Evolutionary conservation across 2,113 vertebrate species (phyloP).

Genomic region (Corvus moneduloides): DNA sequence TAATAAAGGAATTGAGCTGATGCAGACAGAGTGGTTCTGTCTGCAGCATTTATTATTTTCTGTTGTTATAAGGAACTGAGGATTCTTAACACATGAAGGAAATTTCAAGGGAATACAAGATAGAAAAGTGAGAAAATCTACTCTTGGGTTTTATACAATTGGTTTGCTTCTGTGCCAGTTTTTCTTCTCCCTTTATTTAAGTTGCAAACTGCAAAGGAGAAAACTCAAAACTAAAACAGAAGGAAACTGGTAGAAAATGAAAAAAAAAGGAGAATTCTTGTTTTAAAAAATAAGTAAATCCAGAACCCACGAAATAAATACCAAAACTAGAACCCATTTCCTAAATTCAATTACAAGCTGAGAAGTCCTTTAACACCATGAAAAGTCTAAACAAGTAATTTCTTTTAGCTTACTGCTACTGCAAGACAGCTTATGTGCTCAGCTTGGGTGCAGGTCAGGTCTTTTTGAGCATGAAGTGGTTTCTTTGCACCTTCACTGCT

Average conservation of each 20-base stretch:
- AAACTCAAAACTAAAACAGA: not conserved
- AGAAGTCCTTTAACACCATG: not conserved
- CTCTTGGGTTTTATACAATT: not conserved
- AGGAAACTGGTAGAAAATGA: not conserved
- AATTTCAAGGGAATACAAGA: not conserved
- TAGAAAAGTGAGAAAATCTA: not conserved
- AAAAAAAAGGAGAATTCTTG: not conserved
- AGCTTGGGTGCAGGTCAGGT: not conserved
- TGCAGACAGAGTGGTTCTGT: constrained; percentile 39
- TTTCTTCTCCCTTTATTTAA: not conserved
- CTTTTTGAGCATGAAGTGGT: not conserved
- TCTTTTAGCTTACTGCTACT: not conserved
- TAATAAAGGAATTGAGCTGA: constrained; percentile 26
- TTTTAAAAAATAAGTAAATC: not conserved
- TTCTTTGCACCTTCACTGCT: not conserved
- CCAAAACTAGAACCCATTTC: not conserved
- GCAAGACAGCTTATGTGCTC: not conserved
- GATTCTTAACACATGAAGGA: not conserved
- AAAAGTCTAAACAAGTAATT: not conserved
- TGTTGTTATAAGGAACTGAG: not conserved
- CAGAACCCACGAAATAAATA: not conserved
- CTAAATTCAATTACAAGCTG: not conserved
- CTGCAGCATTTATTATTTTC: constrained; percentile 11
- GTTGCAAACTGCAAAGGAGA: not conserved
- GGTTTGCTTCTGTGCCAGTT: not conserved